Evolutionary conservation across 2,888 invertebrate species (phyloP), one percentile per base, ranked within the genome.

Genomic region (Gandaritis pyraliata): DNA sequence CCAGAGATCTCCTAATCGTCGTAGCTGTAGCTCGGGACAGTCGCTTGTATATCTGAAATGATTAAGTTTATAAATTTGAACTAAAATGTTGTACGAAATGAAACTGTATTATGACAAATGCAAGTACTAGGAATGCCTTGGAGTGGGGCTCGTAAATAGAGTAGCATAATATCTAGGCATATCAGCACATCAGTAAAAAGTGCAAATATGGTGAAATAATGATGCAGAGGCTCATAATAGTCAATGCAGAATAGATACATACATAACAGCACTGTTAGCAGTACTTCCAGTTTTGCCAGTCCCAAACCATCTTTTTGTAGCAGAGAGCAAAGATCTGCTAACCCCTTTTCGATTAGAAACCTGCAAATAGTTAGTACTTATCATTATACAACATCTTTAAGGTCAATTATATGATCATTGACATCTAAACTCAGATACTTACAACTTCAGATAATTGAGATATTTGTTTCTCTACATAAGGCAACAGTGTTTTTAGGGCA

Each of bases 301-400:
- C 15, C 97, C 97, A 88, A 99, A 98, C 97, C 98, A 98, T 72
- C 98, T 94, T 88, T 98, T 98, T 1, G 99, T 98, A 15, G 98
- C 98, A 81, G 97, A 98, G 67, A 99, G 94, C 66, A 99, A 90
- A 0, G 98, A 98, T 79, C 98, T 95, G 80, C 98, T 97, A 2
- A 99, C 96, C 6, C 98, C 98, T 85, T 98, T 98, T 79, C 96
- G 96, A 77, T 96, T 96, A 18, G 96, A 95, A 57, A 96, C 95
- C 94, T 94, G 54, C 4, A 53, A 57, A 58, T 12, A 59, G 50
- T 2, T n/a, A 23, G 18, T 18, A 45, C 10, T 16, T 18, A 11
- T 11, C 13, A 13, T n/a, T n/a, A n/a, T n/a, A n/a, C n/a, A n/a
- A n/a, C n/a, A n/a, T n/a, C n/a, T n/a, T n/a, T n/a, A n/a, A n/a